Evolutionary conservation across 2,113 vertebrate genomes (phyloP), one percentile per base, ranked within the genome.

Genomic region (Upupa epops): DNA sequence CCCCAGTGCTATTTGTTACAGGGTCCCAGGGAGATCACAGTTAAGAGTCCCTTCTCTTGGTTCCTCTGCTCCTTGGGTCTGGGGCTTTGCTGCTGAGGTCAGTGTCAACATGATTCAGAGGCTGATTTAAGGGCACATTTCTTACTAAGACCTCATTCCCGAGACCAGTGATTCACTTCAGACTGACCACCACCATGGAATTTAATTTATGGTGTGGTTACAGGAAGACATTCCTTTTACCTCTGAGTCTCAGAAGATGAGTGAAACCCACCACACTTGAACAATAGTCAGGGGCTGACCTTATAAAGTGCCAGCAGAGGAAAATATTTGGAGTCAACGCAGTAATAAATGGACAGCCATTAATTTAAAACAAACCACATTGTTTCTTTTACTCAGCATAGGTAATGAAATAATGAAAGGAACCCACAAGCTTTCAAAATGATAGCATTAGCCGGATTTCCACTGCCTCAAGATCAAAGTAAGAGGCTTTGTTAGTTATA

Each of bases 401-500:
- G 83, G 93, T 83, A 96, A 89, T 95, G 94, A 95, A 94, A 96
- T 77, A 78, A 89, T 96, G 88, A 95, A 96, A 96, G 69, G 51
- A 96, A 84, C 78, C 89, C 91, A 69, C 88, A 94, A 69, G 75
- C 83, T 93, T 96, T 96, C 91, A 88, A 89, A 92, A 90, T 24
- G 8, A 75, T 74, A 76, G 64, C 69, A 74, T 95, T 94, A 95
- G 83, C 73, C 0, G 17, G 87, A 96, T 94, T 96, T 91, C 87
- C 95, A 93, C 80, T 92, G 88, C 80, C 74, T 63, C 29, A 79
- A 95, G 95, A 96, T 96, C 96, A 97, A 97, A 97, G 95, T n/a
- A 74, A 60, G 51, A 65, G 85, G 59, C 86, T 96, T 94, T 96
- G 64, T 93, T 83, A 90, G 66, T 69, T 91, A 31, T 9, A 91